Percentiles rank a stretch among this genome's conserved stretches.
Evolutionary conservation across 92 coral and sea anemone species (phyloP).

Genomic region (Parazoanthus atlanticus): DNA sequence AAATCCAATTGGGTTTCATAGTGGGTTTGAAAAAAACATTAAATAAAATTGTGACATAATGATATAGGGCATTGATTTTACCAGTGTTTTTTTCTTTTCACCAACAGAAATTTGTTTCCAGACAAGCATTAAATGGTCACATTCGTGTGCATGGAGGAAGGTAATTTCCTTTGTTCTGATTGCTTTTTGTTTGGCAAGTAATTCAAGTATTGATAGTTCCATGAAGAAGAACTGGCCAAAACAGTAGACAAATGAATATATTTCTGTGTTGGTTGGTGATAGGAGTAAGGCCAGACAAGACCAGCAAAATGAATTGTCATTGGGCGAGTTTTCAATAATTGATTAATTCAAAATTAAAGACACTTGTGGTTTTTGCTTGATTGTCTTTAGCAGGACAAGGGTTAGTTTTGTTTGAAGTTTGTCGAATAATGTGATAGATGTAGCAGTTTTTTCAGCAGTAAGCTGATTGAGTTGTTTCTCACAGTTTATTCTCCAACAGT

Average conservation of each 20-base stretch:
- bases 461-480: constrained; percentile 37
- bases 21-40: too few relatives aligned
- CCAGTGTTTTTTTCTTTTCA: background rate
- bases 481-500: constrained; percentile 65
- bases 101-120: constrained; percentile 92
- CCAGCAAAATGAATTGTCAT: too few relatives aligned
- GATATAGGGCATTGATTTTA: background rate
- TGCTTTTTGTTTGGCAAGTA: background rate
- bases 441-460: background rate
- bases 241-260: background rate
- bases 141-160: constrained; percentile 99
- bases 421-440: background rate
- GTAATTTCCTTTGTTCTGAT: constrained; percentile 37
- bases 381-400: background rate
- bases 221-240: background rate
- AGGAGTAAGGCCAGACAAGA: too few relatives aligned
- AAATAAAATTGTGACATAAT: background rate
- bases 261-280: background rate
- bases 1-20: background rate
- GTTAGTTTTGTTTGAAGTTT: background rate
- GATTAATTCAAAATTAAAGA: too few relatives aligned
- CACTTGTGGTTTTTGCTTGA: too few relatives aligned
- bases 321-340: too few relatives aligned
- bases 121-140: constrained; percentile 99
- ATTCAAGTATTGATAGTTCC: background rate